A percentile compares a stretch with the other conserved stretches of the same genome.
These are phyloP conservation scores for Spilosoma lubricipeda DNA, from an alignment of 2,888 invertebrate species.

Conservation along the genomic window DNA sequence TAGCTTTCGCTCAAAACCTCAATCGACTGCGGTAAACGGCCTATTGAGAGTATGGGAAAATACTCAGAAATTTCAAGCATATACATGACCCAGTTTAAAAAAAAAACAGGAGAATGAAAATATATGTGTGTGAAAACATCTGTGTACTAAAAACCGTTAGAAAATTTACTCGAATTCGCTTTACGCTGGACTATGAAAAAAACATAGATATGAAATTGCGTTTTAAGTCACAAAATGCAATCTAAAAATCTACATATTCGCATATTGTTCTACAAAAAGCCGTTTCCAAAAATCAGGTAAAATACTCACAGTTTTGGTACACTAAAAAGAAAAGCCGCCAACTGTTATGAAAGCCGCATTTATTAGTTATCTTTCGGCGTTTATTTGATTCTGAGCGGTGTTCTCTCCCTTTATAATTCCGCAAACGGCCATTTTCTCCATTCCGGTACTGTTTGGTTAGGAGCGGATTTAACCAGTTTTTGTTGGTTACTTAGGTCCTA, in stretches of 20 bases:
- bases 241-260: slow-evolving; percentile 20
- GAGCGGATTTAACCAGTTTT: slow-evolving; percentile 60
- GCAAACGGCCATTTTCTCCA: slow-evolving; percentile 52
- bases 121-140: neutral
- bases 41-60: neutral
- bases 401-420: slow-evolving; percentile 50
- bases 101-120: neutral
- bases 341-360: slow-evolving; percentile 46
- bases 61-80: neutral
- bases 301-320: slow-evolving; percentile 5
- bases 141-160: neutral
- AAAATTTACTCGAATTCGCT: neutral
- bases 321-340: slow-evolving; percentile 32
- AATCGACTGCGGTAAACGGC: no score
- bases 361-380: slow-evolving; percentile 44
- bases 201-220: slow-evolving; percentile 10
- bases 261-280: slow-evolving; percentile 12
- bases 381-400: slow-evolving; percentile 47
- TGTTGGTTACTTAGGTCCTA: slow-evolving; percentile 54
- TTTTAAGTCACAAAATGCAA: slow-evolving; percentile 13
- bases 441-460: slow-evolving; percentile 61
- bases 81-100: neutral
- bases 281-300: slow-evolving; percentile 3
- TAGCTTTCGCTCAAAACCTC: no score
- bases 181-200: neutral